These are phyloP conservation scores for Stenurella melanura DNA, from an alignment of 2,888 invertebrate genomes.

Conservation along the genomic window DNA sequence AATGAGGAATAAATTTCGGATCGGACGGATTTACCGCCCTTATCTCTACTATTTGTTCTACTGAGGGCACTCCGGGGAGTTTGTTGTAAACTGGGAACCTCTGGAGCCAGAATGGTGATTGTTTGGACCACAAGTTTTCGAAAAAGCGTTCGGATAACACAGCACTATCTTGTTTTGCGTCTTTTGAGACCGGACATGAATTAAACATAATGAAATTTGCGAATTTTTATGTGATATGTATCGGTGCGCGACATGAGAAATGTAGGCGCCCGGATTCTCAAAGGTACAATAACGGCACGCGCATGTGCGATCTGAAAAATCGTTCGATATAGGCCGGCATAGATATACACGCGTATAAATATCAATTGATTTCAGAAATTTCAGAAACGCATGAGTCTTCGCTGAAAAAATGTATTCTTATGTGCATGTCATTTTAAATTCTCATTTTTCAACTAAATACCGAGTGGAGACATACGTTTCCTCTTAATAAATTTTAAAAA, in stretches of 20 bases:
- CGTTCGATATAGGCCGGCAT: slow-evolving; percentile 65
- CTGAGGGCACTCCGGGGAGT: slow-evolving; percentile 37
- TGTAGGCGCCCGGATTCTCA: slow-evolving; percentile 58
- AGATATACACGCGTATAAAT: slow-evolving; percentile 15
- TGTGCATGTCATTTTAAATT: too few relatives aligned
- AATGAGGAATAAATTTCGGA: slow-evolving; percentile 60
- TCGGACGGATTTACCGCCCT: slow-evolving; percentile 35
- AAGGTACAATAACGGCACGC: slow-evolving; percentile 46
- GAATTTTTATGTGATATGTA: slow-evolving; percentile 66
- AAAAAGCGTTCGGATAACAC: slow-evolving; percentile 53
- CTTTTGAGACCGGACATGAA: slow-evolving; percentile 63
- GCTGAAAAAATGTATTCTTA: not conserved
- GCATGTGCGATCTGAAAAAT: slow-evolving; percentile 65
- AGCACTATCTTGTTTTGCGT: slow-evolving; percentile 61
- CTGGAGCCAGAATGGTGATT: slow-evolving; percentile 72
- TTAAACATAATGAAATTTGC: slow-evolving; percentile 70
- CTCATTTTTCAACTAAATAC: too few relatives aligned
- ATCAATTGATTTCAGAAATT: slow-evolving; percentile 32
- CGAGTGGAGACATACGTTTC: too few relatives aligned
- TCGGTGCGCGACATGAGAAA: slow-evolving; percentile 69
- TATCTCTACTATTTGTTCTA: slow-evolving; percentile 28
- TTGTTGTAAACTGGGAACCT: slow-evolving; percentile 68
- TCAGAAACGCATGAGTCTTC: not conserved
- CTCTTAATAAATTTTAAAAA: too few relatives aligned
- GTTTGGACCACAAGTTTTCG: slow-evolving; percentile 61